phyloP scores from a whole-genome alignment of 2,888 invertebrate genomes.

The Drosophila kambysellisi region DNA sequence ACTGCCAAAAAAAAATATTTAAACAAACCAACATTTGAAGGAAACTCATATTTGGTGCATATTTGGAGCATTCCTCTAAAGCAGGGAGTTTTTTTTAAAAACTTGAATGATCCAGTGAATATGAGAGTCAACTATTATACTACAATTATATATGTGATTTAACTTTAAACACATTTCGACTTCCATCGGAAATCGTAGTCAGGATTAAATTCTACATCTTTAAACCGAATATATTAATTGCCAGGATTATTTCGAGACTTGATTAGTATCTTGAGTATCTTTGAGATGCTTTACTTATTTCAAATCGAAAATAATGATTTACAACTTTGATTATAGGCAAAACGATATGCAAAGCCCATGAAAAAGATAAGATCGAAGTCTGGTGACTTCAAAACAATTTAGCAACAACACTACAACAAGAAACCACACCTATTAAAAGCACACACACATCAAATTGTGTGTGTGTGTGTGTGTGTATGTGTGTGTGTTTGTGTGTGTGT shows the following conservation, averaged over 20 bases:
- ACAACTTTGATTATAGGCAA: background rate
- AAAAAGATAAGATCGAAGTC: background rate
- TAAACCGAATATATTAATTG: background rate
- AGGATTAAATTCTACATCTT: background rate
- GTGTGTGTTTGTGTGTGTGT: too few relatives aligned
- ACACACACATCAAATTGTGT: slow-evolving; percentile 3
- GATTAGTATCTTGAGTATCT: background rate
- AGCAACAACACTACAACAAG: background rate
- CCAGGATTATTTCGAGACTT: background rate
- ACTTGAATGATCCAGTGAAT: background rate
- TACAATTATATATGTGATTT: background rate
- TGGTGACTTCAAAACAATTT: background rate
- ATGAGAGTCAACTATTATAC: background rate
- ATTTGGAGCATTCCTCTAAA: background rate
- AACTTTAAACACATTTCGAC: background rate
- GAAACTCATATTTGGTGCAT: too few relatives aligned
- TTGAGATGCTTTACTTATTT: background rate
- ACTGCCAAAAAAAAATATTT: background rate
- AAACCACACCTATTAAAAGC: slow-evolving; percentile 18
- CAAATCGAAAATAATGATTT: background rate
- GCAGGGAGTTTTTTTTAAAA: background rate
- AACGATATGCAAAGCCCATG: background rate
- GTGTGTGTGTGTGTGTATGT: slow-evolving; percentile 26
- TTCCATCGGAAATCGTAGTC: background rate
- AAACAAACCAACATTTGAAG: background rate